Evolutionary conservation across 1,140 invertebrate genomes (phyloP), one percentile per base, ranked within the genome.

Genomic region (Cotesia glomerata): DNA sequence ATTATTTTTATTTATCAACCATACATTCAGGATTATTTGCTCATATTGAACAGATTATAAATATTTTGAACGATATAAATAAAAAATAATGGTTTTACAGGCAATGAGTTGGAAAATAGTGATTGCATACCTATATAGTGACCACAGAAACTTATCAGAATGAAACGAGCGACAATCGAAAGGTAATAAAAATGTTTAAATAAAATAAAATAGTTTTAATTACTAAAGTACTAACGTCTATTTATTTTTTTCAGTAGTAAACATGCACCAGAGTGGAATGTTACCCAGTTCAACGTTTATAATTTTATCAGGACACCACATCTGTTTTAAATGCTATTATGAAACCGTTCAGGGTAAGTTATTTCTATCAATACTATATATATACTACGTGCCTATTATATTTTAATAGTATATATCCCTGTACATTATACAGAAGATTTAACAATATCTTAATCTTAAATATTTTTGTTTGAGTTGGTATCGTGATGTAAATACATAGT

Each of bases 381-480:
- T n/a, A 61, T 45, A 39, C 34, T 39, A 51, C 51, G 64, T 26
- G 18, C 26, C 26, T 26, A 26, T 26, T 26, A 26, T 26, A 26
- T 26, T 26, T 26, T 26, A 26, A 26, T 26, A 26, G 26, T 69
- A 18, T 32, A 54, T 51, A 68, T 51, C 3, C 3, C 18, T 9
- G 26, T 13, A 67, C 49, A 32, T 14, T 51, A 16, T n/a, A 51
- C 36, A 26, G 14, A 54, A 52, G 34, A 54, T 69, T 69, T 49
- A 26, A 39, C 52, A 61, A 70, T 70, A 70, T 74, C 67, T 70
- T 61, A 51, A 74, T 74, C 72, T 74, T 16, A 16, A 59, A 62
- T 69, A 74, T 74, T 74, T 74, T 70, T 62, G 54, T 74, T 74
- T 70, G 26, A 32, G 34, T 71, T 45, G 7, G 52, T 73, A 52